These are phyloP conservation scores for Conistra vaccinii DNA, from an alignment of 2,888 invertebrate species.

Conservation along the genomic window DNA sequence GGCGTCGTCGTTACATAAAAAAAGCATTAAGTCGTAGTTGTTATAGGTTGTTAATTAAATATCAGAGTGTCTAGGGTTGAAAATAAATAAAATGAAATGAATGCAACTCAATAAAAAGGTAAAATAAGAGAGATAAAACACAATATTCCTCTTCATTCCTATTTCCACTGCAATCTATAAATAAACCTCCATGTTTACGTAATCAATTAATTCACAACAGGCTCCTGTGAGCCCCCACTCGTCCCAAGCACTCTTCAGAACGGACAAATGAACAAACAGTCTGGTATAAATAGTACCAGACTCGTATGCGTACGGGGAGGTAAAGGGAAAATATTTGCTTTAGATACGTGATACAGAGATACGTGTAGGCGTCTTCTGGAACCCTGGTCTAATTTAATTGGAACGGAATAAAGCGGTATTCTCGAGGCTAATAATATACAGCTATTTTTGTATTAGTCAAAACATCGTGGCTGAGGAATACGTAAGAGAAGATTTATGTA, in stretches of 20 bases:
- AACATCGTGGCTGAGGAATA: neutral
- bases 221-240: slow-evolving; percentile 30
- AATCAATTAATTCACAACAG: slow-evolving; percentile 47
- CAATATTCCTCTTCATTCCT: neutral
- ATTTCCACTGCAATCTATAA: slow-evolving; percentile 16
- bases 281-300: slow-evolving; percentile 38
- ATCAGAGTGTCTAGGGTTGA: neutral
- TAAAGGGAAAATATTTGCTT: slow-evolving; percentile 17
- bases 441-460: neutral
- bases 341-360: slow-evolving; percentile 31
- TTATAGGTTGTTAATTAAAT: neutral
- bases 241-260: slow-evolving; percentile 39
- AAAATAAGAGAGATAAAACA: slow-evolving; percentile 4
- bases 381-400: slow-evolving; percentile 5
- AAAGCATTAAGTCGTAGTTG: neutral
- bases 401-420: neutral
- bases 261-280: slow-evolving; percentile 53
- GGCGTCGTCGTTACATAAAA: neutral
- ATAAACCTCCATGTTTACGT: slow-evolving; percentile 42
- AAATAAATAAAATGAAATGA: neutral
- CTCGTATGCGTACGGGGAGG: neutral
- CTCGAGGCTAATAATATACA: neutral
- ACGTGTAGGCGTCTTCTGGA: slow-evolving; percentile 6
- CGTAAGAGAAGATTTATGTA: neutral
- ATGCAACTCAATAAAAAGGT: neutral